Conservation (phyloP, 2,888 invertebrate species). For the Drosophila yooni region DNA sequence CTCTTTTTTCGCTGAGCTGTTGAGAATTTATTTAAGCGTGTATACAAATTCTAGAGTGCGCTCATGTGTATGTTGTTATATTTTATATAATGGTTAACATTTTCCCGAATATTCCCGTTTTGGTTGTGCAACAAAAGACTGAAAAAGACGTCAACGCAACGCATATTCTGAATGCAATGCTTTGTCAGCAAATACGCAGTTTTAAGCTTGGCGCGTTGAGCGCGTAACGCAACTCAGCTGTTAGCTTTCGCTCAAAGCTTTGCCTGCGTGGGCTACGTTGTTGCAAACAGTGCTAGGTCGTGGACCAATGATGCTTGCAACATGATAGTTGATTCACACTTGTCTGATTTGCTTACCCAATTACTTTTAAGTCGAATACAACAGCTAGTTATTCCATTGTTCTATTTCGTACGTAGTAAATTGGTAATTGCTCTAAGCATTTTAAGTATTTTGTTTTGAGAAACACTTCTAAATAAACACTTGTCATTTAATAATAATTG, state of each 20-base stretch:
- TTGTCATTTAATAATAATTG: not conserved
- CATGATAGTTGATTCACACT: not conserved
- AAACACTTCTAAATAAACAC: not conserved
- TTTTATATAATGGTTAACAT: constrained; percentile 21
- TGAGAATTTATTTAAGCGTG: not conserved
- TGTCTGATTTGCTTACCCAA: constrained; percentile 51
- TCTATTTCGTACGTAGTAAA: constrained; percentile 3
- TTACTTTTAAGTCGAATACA: not conserved
- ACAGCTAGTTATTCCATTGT: constrained; percentile 19
- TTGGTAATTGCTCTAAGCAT: not conserved
- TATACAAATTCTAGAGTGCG: constrained; percentile 10
- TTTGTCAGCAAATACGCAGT: not conserved
- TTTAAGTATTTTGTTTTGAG: constrained; percentile 1
- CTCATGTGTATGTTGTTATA: not conserved
- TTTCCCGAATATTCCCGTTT: constrained; percentile 11
- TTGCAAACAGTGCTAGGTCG: constrained; percentile 47
- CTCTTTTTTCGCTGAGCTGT: constrained; percentile 27
- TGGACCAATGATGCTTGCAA: constrained; percentile 18
- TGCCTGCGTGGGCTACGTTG: constrained; percentile 16
- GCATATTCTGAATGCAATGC: not conserved
- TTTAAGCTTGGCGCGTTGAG: constrained; percentile 27
- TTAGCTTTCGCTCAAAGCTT: constrained; percentile 15
- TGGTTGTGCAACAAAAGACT: constrained; percentile 8
- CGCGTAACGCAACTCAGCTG: constrained; percentile 13
- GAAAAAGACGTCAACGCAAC: not conserved